Evolutionary conservation across 2,113 vertebrate species (phyloP).

Genomic region (Mustela lutreola): DNA sequence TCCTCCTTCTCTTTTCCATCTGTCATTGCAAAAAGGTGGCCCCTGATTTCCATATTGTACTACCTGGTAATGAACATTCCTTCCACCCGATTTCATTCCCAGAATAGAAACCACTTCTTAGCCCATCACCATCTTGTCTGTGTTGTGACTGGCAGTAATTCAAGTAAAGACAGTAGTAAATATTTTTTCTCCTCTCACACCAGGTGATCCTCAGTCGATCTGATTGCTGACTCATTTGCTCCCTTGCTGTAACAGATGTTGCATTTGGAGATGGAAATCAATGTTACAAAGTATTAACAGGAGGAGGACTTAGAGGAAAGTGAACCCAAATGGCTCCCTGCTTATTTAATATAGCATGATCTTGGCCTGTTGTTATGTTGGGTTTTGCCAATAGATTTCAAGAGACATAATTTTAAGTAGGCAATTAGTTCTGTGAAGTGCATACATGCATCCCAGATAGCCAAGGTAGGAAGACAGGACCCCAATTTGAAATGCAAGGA

Average conservation of each 20-base stretch:
- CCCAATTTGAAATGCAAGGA: conserved; percentile 67
- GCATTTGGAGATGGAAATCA: conserved; percentile 66
- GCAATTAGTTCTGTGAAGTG: neutral
- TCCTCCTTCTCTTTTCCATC: neutral
- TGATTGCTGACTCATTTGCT: conserved; percentile 58
- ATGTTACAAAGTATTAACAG: conserved; percentile 43
- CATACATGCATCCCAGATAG: fast-evolving
- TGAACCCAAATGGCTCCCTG: neutral
- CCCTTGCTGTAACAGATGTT: conserved; percentile 52
- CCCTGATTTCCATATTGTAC: neutral
- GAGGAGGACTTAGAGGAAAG: conserved; percentile 25
- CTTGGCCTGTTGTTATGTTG: neutral
- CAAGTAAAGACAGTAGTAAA: conserved; percentile 49
- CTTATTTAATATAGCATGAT: conserved; percentile 31
- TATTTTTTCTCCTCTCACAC: conserved; percentile 38
- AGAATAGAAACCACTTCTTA: neutral
- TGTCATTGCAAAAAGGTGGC: neutral
- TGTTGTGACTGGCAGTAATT: neutral
- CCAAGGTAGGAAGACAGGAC: conserved; percentile 21
- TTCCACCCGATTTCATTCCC: neutral
- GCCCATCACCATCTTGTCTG: neutral
- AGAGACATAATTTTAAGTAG: conserved; percentile 51
- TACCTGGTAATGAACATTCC: neutral
- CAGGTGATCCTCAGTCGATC: conserved; percentile 10
- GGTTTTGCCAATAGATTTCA: conserved; percentile 29